Conservation (phyloP, 2,797 vertebrate genomes). For the Pitangus sulphuratus region DNA sequence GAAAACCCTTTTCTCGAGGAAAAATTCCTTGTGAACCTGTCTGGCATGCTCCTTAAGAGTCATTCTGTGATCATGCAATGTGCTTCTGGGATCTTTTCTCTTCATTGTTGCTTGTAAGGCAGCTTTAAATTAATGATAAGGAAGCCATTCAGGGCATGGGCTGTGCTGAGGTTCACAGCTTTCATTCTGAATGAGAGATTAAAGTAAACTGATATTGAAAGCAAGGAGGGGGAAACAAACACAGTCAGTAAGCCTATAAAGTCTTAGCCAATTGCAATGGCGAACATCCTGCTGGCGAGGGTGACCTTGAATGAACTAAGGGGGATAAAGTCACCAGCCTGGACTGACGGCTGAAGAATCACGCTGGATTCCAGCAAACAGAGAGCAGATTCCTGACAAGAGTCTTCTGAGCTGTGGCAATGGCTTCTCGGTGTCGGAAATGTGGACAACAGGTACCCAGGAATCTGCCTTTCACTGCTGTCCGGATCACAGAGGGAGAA, state of each 20-base stretch:
- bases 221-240: conserved; percentile 52
- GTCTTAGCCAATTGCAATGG: conserved; percentile 66
- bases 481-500: conserved; percentile 86
- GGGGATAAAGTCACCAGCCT: conserved; percentile 75
- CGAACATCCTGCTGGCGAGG: conserved; percentile 52
- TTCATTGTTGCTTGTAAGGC: not conserved
- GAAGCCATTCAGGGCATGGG: conserved; percentile 12
- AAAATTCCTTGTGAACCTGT: not conserved
- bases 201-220: conserved; percentile 58
- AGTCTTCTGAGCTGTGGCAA: conserved; percentile 33
- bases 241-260: conserved; percentile 70
- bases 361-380: conserved; percentile 28
- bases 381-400: not conserved
- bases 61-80: not conserved
- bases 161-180: conserved; percentile 41
- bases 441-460: conserved; percentile 74
- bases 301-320: conserved; percentile 77
- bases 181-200: conserved; percentile 46
- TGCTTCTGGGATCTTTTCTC: not conserved
- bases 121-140: conserved; percentile 66
- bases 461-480: conserved; percentile 75
- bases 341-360: conserved; percentile 59
- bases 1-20: not conserved
- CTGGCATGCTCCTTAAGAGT: not conserved
- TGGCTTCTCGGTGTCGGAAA: conserved; percentile 71